Percentiles rank a stretch among this genome's conserved stretches.
Evolutionary conservation across 1,140 invertebrate species (phyloP).

Genomic region (Mactra quadrangularis): DNA sequence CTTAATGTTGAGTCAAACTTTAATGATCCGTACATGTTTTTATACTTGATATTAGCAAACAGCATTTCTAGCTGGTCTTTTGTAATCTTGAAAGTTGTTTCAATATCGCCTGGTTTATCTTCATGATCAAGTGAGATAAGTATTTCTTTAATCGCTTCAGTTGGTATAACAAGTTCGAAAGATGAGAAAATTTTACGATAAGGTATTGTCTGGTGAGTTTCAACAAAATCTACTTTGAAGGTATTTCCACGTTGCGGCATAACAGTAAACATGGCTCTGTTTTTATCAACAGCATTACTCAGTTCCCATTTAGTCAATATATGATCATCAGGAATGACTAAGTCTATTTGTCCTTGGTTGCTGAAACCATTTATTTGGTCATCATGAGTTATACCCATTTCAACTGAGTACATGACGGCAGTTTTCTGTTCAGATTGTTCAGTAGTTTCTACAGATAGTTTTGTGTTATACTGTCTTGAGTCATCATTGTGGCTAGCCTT

Average conservation of each 20-base stretch:
- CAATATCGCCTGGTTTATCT: conserved; percentile 61
- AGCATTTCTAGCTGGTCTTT: conserved; percentile 65
- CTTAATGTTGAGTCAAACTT: conserved; percentile 52
- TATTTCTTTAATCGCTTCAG: conserved; percentile 24
- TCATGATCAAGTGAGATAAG: conserved; percentile 60
- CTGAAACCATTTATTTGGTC: neutral
- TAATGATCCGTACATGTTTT: conserved; percentile 26
- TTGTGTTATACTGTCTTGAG: conserved; percentile 51
- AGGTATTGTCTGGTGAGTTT: conserved; percentile 3
- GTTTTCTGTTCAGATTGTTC: neutral
- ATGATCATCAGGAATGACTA: conserved; percentile 63
- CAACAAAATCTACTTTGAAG: conserved; percentile 46
- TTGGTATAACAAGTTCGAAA: conserved; percentile 55
- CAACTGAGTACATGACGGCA: neutral
- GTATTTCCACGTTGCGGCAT: conserved; percentile 29
- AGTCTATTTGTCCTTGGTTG: conserved; percentile 60
- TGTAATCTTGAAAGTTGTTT: conserved; percentile 34
- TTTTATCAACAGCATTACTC: neutral
- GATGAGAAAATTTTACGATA: conserved; percentile 1
- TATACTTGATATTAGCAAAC: conserved; percentile 58
- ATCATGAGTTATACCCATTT: conserved; percentile 17
- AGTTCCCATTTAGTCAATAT: conserved; percentile 40
- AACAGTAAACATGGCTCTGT: conserved; percentile 27
- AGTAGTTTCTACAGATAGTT: neutral
- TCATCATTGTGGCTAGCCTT: conserved; percentile 62